Conservation (phyloP, 2,888 invertebrate species). For the Chouioia cunea region DNA sequence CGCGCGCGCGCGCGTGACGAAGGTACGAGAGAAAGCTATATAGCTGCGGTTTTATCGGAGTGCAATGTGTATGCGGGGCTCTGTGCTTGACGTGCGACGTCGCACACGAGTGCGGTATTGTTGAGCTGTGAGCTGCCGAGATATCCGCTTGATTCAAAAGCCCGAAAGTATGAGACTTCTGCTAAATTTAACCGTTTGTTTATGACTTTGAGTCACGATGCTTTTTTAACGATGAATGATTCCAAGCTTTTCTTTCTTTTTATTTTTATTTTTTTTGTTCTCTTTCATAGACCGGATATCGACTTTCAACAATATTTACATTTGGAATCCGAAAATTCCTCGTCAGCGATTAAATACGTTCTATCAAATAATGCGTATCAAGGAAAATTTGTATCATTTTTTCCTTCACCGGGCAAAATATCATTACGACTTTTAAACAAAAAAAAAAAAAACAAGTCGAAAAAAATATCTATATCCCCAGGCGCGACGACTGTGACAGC, state of each 20-base stretch:
- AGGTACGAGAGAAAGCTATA: background rate
- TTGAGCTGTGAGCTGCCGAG: background rate
- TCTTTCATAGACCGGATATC: background rate
- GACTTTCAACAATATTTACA: too few species aligned
- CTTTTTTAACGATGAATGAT: constrained; percentile 21
- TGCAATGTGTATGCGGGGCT: background rate
- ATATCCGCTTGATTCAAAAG: background rate
- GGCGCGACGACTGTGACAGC: too few species aligned
- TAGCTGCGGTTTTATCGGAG: background rate
- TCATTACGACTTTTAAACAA: background rate
- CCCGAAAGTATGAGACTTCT: background rate
- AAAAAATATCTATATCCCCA: constrained; percentile 6
- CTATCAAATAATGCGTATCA: too few species aligned
- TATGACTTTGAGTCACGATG: constrained; percentile 40
- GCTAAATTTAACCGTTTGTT: constrained; percentile 45
- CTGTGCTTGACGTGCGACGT: too few species aligned
- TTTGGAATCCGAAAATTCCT: too few species aligned
- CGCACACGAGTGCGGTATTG: constrained; percentile 5
- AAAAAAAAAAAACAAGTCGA: background rate
- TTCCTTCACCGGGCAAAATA: background rate
- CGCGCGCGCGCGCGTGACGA: background rate
- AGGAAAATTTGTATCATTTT: too few species aligned
- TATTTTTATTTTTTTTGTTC: constrained; percentile 4
- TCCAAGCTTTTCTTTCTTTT: constrained; percentile 2
- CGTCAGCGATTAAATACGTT: too few species aligned